Percentiles rank a stretch among this genome's conserved stretches.
Evolutionary conservation across 1,140 invertebrate species (phyloP).

Genomic region (Drosophila melanica): DNA sequence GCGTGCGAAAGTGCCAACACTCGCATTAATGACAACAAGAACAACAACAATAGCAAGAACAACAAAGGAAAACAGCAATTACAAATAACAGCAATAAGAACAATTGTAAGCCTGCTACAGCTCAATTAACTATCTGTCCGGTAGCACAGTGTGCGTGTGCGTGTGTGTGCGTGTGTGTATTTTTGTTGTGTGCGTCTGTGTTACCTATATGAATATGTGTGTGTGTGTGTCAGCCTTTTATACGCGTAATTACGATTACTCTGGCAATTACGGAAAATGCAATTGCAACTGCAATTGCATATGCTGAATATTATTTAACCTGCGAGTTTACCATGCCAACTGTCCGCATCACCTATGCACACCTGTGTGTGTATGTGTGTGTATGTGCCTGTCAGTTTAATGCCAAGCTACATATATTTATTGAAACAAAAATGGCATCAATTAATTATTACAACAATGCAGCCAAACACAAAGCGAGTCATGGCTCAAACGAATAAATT

Average conservation of each 20-base stretch:
- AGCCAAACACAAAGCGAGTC: no score
- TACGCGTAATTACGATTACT: constrained; percentile 74
- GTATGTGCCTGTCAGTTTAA: constrained; percentile 16
- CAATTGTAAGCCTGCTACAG: constrained; percentile 76
- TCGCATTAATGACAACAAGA: constrained; percentile 78
- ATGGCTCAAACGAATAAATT: no score
- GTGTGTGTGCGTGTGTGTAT: not conserved
- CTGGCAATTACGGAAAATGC: constrained; percentile 70
- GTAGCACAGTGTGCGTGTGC: constrained; percentile 4
- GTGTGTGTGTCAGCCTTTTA: constrained; percentile 38
- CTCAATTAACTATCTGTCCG: constrained; percentile 77
- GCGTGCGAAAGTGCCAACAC: constrained; percentile 79
- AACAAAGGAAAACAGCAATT: constrained; percentile 35
- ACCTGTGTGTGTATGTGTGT: constrained; percentile 7
- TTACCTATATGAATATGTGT: constrained; percentile 6
- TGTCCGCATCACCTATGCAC: constrained; percentile 14
- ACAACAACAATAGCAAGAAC: constrained; percentile 41
- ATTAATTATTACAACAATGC: constrained; percentile 29
- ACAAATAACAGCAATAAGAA: constrained; percentile 63
- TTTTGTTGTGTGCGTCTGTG: constrained; percentile 3
- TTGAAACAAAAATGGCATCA: constrained; percentile 19
- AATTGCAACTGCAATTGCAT: constrained; percentile 68
- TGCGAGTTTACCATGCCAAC: constrained; percentile 34
- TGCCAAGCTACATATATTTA: constrained; percentile 11
- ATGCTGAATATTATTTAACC: constrained; percentile 70